Evolutionary conservation across 2,888 invertebrate species (phyloP).

Genomic region (Sicus ferrugineus): DNA sequence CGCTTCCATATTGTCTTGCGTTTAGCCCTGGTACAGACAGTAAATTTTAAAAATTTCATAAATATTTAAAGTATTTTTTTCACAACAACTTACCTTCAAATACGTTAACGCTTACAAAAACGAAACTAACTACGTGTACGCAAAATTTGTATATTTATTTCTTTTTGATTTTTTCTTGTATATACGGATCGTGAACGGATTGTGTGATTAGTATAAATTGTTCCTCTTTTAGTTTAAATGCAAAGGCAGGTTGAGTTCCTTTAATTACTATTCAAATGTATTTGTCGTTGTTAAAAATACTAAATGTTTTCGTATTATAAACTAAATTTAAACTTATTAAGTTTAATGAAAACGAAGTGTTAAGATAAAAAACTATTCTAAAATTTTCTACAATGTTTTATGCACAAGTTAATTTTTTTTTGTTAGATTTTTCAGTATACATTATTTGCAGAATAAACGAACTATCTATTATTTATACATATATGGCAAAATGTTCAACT

Average conservation of each 20-base stretch:
- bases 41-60: conserved; percentile 19
- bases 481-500: no score
- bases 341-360: not conserved
- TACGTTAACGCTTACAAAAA: not conserved
- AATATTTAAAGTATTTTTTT: conserved; percentile 8
- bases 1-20: not conserved
- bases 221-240: not conserved
- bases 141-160: not conserved
- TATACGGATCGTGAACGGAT: not conserved
- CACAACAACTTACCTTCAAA: conserved; percentile 22
- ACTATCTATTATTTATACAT: no score
- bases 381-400: not conserved
- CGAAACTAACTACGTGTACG: not conserved
- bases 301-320: conserved; percentile 15
- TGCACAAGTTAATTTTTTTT: not conserved
- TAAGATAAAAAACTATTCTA: not conserved
- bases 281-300: conserved; percentile 25
- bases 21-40: not conserved
- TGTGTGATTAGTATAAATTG: not conserved
- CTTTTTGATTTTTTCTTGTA: not conserved
- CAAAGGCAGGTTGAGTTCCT: conserved; percentile 9
- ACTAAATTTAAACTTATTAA: not conserved
- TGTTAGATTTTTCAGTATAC: no score
- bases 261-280: conserved; percentile 10
- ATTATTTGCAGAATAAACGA: no score